A percentile compares a stretch with the other conserved stretches of the same genome.
These are phyloP conservation scores for Orchestia grillus DNA, from an alignment of 1,140 invertebrate genomes.

Conservation along the genomic window DNA sequence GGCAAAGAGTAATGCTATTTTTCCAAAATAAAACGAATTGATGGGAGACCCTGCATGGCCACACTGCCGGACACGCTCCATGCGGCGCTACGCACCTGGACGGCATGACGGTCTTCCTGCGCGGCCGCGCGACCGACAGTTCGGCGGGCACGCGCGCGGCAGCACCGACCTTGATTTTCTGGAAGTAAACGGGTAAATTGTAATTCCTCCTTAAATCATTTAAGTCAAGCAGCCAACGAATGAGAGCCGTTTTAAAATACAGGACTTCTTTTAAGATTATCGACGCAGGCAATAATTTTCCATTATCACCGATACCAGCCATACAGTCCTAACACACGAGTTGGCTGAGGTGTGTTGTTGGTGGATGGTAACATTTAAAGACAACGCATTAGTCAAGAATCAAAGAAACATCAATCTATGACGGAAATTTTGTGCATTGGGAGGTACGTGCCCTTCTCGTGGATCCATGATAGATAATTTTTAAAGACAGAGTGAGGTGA, in stretches of 20 bases:
- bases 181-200: not conserved
- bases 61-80: too few species aligned
- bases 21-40: too few species aligned
- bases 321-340: not conserved
- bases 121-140: slow-evolving; percentile 10
- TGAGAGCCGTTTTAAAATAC: not conserved
- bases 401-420: too few species aligned
- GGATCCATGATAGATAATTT: too few species aligned
- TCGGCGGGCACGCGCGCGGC: not conserved
- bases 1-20: too few species aligned
- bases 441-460: too few species aligned
- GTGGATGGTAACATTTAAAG: too few species aligned
- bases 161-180: not conserved
- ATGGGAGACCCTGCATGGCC: too few species aligned
- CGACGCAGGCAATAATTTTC: not conserved
- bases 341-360: not conserved
- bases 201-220: not conserved
- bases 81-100: too few species aligned
- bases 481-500: too few species aligned
- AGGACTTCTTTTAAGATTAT: not conserved
- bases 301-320: not conserved
- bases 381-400: too few species aligned
- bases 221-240: not conserved
- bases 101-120: slow-evolving; percentile 58
- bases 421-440: too few species aligned